A percentile compares a stretch with the other conserved stretches of the same genome.
These are phyloP conservation scores for Drosophila pseudotakahashii DNA, from an alignment of 2,888 invertebrate genomes.

Conservation along the genomic window DNA sequence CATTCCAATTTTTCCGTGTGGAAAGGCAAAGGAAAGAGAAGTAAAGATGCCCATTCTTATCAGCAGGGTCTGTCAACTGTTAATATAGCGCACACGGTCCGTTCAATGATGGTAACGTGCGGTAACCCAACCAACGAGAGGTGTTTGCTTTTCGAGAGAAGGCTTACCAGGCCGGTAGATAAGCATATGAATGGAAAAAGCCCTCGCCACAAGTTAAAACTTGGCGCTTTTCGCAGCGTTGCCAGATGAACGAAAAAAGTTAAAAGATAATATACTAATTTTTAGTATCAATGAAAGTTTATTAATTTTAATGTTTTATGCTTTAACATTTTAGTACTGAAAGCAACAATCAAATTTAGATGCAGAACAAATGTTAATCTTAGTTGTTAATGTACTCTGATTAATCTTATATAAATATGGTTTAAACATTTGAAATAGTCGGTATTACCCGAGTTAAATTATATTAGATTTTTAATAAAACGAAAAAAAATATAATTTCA, in stretches of 20 bases:
- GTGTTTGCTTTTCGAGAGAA: constrained; percentile 42
- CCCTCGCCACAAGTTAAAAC: background rate
- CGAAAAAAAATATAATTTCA: no score
- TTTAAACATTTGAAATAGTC: no score
- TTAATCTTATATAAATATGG: no score
- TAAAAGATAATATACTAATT: background rate
- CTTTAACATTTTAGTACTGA: no score
- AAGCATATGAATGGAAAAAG: background rate
- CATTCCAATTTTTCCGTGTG: background rate
- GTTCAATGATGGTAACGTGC: constrained; percentile 62
- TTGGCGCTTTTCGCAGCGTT: constrained; percentile 10
- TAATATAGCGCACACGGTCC: constrained; percentile 56
- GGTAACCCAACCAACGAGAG: constrained; percentile 27
- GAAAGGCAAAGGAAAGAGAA: background rate
- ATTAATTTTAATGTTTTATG: no score
- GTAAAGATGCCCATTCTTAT: constrained; percentile 10
- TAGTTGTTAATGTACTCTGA: no score
- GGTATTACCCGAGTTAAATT: no score
- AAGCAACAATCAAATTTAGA: no score
- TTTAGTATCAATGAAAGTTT: background rate
- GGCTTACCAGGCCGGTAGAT: background rate
- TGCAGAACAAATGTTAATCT: no score
- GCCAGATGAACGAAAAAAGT: constrained; percentile 14
- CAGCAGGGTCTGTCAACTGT: constrained; percentile 9
- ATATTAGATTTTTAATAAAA: no score